Conservation (phyloP, 2,797 vertebrate species). For the Trachurus trachurus region DNA sequence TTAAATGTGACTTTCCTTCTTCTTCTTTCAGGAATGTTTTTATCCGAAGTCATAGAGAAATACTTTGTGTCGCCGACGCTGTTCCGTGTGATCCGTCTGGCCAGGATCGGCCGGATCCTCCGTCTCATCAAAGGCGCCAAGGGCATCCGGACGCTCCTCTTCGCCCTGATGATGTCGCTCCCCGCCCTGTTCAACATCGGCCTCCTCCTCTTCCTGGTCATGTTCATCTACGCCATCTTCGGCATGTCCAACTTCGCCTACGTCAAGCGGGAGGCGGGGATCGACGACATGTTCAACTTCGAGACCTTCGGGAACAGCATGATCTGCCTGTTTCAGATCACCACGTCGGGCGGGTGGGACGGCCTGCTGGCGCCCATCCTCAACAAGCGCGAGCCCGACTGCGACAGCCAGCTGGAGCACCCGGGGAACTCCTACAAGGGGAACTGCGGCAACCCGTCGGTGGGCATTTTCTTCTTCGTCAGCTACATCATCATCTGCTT, state of each 20-base stretch:
- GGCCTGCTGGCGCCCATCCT: conserved; percentile 92
- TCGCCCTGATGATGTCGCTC: conserved; percentile 99
- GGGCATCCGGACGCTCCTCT: conserved; percentile 96
- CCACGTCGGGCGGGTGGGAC: conserved; percentile 96
- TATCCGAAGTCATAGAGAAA: conserved; percentile 93
- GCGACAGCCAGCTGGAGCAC: conserved; percentile 90
- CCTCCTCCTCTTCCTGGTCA: conserved; percentile 97
- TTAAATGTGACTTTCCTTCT: no score
- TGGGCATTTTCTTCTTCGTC: conserved; percentile 96
- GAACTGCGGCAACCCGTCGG: conserved; percentile 94
- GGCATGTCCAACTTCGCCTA: conserved; percentile 99
- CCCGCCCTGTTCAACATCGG: conserved; percentile 98
- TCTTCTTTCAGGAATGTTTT: conserved; percentile 91
- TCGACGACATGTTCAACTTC: conserved; percentile 99
- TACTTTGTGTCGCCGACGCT: conserved; percentile 97
- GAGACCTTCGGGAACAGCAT: conserved; percentile 98
- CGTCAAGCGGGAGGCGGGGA: conserved; percentile 93
- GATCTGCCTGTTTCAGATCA: conserved; percentile 98
- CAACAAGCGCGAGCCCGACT: conserved; percentile 93
- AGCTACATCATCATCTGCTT: conserved; percentile 99
- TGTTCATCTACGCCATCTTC: conserved; percentile 99
- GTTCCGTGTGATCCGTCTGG: conserved; percentile 97
- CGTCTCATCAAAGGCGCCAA: conserved; percentile 98
- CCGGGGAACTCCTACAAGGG: conserved; percentile 91
- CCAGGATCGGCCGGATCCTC: conserved; percentile 95